These are phyloP conservation scores for Drosophila guanche DNA, from an alignment of 1,140 invertebrate species.

Conservation along the genomic window DNA sequence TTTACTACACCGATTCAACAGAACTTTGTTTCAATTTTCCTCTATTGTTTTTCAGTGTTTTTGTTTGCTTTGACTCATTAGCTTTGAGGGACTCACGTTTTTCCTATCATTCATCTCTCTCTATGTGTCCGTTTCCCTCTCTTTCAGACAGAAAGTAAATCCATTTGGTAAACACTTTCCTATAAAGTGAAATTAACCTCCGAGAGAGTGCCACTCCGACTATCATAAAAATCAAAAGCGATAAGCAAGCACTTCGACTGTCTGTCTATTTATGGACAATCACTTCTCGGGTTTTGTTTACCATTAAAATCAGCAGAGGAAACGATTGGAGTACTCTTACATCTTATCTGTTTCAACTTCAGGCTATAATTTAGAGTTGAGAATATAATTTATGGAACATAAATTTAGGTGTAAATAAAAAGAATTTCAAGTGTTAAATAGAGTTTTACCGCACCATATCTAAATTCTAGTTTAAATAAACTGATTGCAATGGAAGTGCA, in stretches of 20 bases:
- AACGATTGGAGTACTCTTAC: not conserved
- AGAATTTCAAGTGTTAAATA: too few relatives aligned
- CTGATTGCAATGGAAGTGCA: too few relatives aligned
- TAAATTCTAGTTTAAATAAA: too few relatives aligned
- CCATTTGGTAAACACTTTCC: constrained; percentile 16
- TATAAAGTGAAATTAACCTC: constrained; percentile 25
- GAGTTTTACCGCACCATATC: too few relatives aligned
- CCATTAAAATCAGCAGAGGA: constrained; percentile 24
- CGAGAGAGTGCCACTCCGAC: constrained; percentile 24
- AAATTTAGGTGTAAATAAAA: not conserved
- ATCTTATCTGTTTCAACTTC: constrained; percentile 19
- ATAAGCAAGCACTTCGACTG: constrained; percentile 27
- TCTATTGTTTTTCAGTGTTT: constrained; percentile 26
- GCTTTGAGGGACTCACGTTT: constrained; percentile 62
- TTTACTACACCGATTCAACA: constrained; percentile 7
- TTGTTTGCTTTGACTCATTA: constrained; percentile 62
- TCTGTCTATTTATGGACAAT: constrained; percentile 55
- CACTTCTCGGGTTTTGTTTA: constrained; percentile 26
- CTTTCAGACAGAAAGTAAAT: not conserved
- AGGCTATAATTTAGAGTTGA: constrained; percentile 6
- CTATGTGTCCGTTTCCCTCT: not conserved
- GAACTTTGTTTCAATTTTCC: constrained; percentile 50
- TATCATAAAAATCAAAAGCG: constrained; percentile 40
- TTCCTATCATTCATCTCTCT: constrained; percentile 11
- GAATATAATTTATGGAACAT: not conserved